phyloP scores from a whole-genome alignment of 2,888 invertebrate genomes.

The Merodon equestris region DNA sequence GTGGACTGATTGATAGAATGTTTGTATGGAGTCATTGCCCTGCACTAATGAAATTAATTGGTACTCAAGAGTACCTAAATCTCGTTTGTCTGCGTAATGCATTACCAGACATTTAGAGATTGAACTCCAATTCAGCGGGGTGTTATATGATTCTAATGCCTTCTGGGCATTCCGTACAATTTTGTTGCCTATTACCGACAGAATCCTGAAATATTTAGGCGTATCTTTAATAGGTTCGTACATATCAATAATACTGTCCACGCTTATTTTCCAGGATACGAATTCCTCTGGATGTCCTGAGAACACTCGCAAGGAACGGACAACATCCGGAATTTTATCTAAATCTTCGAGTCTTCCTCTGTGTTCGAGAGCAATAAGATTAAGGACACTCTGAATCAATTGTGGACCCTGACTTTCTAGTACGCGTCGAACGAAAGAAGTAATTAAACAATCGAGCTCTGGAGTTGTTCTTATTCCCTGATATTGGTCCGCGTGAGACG shows the following conservation, averaged over 20 bases:
- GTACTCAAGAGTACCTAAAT: conserved; percentile 63
- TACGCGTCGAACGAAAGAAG: neutral
- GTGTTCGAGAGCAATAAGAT: neutral
- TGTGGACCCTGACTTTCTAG: conserved; percentile 4
- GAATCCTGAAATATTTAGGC: conserved; percentile 47
- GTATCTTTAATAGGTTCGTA: conserved; percentile 31
- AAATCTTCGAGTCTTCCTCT: conserved; percentile 13
- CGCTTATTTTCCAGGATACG: conserved; percentile 38
- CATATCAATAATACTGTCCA: conserved; percentile 40
- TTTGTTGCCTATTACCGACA: conserved; percentile 40
- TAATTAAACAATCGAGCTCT: conserved; percentile 10
- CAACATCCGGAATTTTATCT: conserved; percentile 50
- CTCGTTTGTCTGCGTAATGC: conserved; percentile 64
- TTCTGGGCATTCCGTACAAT: conserved; percentile 37
- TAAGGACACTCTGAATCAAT: conserved; percentile 1
- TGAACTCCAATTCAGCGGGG: conserved; percentile 30
- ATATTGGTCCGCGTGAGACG: neutral
- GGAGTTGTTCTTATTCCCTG: conserved; percentile 12
- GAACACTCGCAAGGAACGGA: conserved; percentile 33
- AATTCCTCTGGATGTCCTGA: conserved; percentile 46
- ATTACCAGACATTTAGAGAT: conserved; percentile 50
- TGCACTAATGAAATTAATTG: conserved; percentile 54
- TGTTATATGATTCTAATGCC: conserved; percentile 43
- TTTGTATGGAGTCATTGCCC: conserved; percentile 43
- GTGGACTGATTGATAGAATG: conserved; percentile 69